Percentiles rank a stretch among this genome's conserved stretches.
phyloP scores from a whole-genome alignment of 2,113 vertebrate species.

The Delphinapterus leucas region DNA sequence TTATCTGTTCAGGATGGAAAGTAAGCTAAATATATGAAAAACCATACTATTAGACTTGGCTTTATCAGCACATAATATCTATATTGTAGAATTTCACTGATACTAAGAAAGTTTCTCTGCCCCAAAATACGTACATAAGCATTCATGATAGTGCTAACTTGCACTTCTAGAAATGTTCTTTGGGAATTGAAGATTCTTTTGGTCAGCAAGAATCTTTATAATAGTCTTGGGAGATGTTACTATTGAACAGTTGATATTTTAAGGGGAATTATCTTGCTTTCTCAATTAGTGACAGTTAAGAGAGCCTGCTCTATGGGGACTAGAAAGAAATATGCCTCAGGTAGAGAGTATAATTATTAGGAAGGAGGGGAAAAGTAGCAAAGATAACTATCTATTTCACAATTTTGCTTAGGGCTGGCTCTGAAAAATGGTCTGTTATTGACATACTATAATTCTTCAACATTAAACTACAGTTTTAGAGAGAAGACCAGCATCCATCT shows the following conservation, averaged over 20 bases:
- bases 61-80: not conserved
- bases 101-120: not conserved
- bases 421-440: not conserved
- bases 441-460: not conserved
- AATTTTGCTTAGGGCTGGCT: not conserved
- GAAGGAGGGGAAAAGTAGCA: not conserved
- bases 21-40: not conserved
- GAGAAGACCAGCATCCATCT: not conserved
- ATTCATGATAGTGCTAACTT: not conserved
- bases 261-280: not conserved
- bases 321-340: not conserved
- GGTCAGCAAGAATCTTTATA: conserved; percentile 6
- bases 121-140: not conserved
- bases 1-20: not conserved
- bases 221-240: not conserved
- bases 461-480: not conserved
- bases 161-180: not conserved
- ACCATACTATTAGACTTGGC: not conserved
- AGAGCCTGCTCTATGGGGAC: not conserved
- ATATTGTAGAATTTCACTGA: not conserved
- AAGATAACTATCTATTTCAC: not conserved
- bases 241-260: not conserved
- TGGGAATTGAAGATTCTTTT: not conserved
- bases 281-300: conserved; percentile 33
- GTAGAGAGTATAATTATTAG: not conserved